Evolutionary conservation across 2,113 vertebrate genomes (phyloP).

Genomic region (Cololabis saira): DNA sequence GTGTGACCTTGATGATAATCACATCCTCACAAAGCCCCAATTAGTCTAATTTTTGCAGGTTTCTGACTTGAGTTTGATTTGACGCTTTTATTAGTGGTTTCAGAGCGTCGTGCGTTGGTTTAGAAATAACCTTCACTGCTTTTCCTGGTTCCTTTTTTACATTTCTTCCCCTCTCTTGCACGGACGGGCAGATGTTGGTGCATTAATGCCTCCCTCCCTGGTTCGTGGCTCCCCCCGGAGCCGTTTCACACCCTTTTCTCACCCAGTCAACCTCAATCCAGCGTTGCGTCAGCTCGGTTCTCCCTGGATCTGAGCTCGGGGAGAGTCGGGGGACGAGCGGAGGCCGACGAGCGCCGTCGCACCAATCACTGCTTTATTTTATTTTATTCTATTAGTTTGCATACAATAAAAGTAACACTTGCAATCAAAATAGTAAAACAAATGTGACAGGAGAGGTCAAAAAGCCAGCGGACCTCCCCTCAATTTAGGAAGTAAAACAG

Average conservation of each 20-base stretch:
- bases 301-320: conserved; percentile 44
- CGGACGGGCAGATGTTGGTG: conserved; percentile 16
- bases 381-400: too few species aligned
- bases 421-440: too few species aligned
- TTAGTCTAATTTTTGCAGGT: neutral
- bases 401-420: too few species aligned
- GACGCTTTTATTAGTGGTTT: neutral
- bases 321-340: conserved; percentile 44
- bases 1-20: too few species aligned
- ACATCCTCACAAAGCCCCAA: neutral
- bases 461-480: too few species aligned
- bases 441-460: too few species aligned
- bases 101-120: neutral
- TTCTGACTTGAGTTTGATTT: conserved; percentile 17
- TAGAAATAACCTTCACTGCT: conserved; percentile 12
- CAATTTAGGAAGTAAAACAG: too few species aligned
- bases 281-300: conserved; percentile 70
- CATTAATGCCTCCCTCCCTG: conserved; percentile 39
- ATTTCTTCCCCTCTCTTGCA: conserved; percentile 1
- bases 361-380: too few species aligned
- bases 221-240: conserved; percentile 35
- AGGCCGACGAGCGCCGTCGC: conserved; percentile 46
- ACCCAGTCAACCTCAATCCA: conserved; percentile 60
- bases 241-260: conserved; percentile 47
- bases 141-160: conserved; percentile 14